A percentile compares a stretch with the other conserved stretches of the same genome.
These are phyloP conservation scores for Bombyx mori DNA, from an alignment of 1,140 invertebrate genomes.

Conservation along the genomic window DNA sequence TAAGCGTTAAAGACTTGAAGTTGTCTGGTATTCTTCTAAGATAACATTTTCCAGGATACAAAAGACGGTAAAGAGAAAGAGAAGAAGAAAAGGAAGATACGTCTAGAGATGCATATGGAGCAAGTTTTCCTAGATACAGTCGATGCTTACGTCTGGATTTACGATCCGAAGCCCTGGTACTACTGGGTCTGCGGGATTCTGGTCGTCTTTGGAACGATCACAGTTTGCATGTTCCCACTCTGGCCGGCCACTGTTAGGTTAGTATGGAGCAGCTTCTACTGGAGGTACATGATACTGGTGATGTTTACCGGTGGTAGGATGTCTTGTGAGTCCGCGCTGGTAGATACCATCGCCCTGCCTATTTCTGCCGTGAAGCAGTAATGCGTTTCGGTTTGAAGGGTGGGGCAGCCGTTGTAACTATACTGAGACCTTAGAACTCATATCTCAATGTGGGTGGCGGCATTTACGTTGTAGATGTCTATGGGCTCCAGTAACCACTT, in stretches of 20 bases:
- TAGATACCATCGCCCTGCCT: too few species aligned
- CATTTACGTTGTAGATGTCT: too few species aligned
- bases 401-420: too few species aligned
- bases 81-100: conserved; percentile 79
- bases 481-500: too few species aligned
- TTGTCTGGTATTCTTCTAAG: background rate
- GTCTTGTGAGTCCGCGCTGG: too few species aligned
- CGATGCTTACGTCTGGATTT: conserved; percentile 99
- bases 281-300: too few species aligned
- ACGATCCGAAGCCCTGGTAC: conserved; percentile 96
- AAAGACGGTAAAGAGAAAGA: conserved; percentile 65
- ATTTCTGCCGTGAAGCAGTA: too few species aligned
- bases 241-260: conserved; percentile 94
- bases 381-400: too few species aligned
- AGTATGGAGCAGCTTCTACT: background rate
- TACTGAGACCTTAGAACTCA: too few species aligned
- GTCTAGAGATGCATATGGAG: conserved; percentile 96
- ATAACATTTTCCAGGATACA: conserved; percentile 33
- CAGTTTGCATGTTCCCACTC: conserved; percentile 97
- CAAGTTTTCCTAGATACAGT: conserved; percentile 93
- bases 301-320: too few species aligned
- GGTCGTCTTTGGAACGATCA: conserved; percentile 93
- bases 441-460: too few species aligned
- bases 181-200: conserved; percentile 96
- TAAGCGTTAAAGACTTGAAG: too few species aligned